Conservation (phyloP, 1,140 invertebrate genomes). For the Bombus impatiens region DNA sequence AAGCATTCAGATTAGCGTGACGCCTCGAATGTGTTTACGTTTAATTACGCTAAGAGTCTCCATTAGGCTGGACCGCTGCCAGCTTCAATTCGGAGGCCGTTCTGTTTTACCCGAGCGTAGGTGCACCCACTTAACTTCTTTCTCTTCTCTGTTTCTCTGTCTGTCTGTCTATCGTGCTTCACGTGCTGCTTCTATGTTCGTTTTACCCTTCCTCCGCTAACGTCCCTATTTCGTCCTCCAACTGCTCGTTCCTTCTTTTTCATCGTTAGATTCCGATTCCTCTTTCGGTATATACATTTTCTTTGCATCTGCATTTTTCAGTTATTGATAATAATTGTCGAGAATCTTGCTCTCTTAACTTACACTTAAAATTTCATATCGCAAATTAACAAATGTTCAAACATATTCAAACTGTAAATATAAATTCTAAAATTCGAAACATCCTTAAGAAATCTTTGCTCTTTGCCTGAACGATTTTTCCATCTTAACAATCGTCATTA, state of each 20-base stretch:
- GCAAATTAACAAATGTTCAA: neutral
- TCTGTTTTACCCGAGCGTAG: slow-evolving; percentile 72
- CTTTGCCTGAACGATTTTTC: too few species aligned
- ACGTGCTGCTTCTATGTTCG: too few species aligned
- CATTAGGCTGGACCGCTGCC: slow-evolving; percentile 82
- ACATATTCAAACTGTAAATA: neutral
- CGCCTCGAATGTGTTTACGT: slow-evolving; percentile 82
- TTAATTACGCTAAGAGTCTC: slow-evolving; percentile 83
- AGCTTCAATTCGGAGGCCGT: slow-evolving; percentile 72
- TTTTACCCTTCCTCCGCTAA: neutral
- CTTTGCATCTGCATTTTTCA: too few species aligned
- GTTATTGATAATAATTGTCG: neutral
- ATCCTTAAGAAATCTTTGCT: neutral
- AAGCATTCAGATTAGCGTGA: slow-evolving; percentile 81
- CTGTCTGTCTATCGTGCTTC: neutral
- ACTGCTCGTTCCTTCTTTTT: neutral
- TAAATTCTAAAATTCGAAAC: neutral
- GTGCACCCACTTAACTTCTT: slow-evolving; percentile 72
- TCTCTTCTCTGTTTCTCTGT: slow-evolving; percentile 19
- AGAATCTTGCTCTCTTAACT: too few species aligned
- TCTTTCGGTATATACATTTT: neutral
- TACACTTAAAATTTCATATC: too few species aligned
- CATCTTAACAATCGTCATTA: too few species aligned
- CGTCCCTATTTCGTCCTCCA: neutral
- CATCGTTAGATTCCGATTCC: slow-evolving; percentile 11